Percentiles rank a stretch among this genome's conserved stretches.
These are phyloP conservation scores for Julus scanicus DNA, from an alignment of 2,888 invertebrate species.

Conservation along the genomic window DNA sequence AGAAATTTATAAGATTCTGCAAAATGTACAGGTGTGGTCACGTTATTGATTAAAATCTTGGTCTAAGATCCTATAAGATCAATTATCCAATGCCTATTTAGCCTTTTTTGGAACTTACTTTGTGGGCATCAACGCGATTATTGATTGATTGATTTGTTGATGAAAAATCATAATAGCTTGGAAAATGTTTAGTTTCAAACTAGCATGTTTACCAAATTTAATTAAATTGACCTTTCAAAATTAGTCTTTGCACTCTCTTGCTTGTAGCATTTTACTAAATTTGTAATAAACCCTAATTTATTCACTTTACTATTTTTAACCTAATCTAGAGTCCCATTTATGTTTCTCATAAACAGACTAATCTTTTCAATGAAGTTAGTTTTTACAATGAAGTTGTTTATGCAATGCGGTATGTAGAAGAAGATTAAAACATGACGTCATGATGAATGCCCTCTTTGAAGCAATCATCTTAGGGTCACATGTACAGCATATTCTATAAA, in stretches of 20 bases:
- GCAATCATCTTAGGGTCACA: slow-evolving; percentile 3
- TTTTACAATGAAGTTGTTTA: slow-evolving; percentile 40
- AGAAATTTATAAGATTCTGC: background rate
- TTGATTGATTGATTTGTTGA: too few relatives aligned
- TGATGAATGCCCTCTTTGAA: slow-evolving; percentile 5
- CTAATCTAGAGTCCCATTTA: background rate
- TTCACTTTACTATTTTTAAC: background rate
- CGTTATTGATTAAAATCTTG: too few relatives aligned
- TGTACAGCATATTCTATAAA: background rate
- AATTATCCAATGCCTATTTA: too few relatives aligned
- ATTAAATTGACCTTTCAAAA: background rate
- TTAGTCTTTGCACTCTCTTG: slow-evolving; percentile 6
- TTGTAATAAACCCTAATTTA: background rate
- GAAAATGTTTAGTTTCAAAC: too few relatives aligned
- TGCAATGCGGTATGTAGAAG: background rate
- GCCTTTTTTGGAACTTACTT: too few relatives aligned
- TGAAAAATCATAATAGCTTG: too few relatives aligned
- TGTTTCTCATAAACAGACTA: background rate
- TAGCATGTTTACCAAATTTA: background rate
- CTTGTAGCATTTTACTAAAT: background rate
- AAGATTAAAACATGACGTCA: background rate
- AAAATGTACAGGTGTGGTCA: too few relatives aligned
- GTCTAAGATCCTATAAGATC: too few relatives aligned
- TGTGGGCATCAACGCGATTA: too few relatives aligned
- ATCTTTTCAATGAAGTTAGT: background rate